Evolutionary conservation across 2,113 vertebrate species (phyloP).

Genomic region (Odobenus rosmarus): DNA sequence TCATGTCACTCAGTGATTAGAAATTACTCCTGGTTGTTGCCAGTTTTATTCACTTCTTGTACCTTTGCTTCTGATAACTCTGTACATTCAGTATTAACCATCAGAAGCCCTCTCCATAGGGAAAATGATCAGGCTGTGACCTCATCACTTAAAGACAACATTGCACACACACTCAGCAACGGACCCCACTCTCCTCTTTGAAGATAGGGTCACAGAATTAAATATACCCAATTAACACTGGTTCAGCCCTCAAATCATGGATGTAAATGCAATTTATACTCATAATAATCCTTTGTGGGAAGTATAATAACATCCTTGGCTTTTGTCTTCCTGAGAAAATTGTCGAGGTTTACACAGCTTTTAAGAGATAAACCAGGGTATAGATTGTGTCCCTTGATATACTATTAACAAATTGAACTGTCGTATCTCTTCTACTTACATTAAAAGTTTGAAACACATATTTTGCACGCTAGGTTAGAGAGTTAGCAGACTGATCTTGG

Average conservation of each 20-base stretch:
- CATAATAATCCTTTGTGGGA: neutral
- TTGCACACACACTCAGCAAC: no score
- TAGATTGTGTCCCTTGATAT: neutral
- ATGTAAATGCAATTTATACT: neutral
- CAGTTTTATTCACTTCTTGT: neutral
- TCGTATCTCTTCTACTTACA: neutral
- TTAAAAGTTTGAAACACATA: neutral
- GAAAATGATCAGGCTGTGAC: neutral
- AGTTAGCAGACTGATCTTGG: neutral
- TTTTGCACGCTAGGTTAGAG: neutral
- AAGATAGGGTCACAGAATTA: neutral
- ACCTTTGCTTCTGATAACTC: neutral
- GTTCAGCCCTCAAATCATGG: neutral
- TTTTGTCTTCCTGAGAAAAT: neutral
- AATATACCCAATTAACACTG: neutral
- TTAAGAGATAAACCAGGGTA: neutral
- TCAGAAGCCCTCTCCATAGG: fast-evolving
- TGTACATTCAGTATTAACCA: neutral
- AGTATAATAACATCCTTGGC: neutral
- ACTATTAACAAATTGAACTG: neutral
- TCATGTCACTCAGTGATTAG: no score
- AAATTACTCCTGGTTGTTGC: neutral
- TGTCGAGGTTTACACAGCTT: neutral
- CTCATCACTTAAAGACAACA: neutral
- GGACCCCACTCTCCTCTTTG: neutral